Percentiles rank a stretch among this genome's conserved stretches.
Evolutionary conservation across 2,113 vertebrate species (phyloP).

Genomic region (Xiphophorus hellerii): DNA sequence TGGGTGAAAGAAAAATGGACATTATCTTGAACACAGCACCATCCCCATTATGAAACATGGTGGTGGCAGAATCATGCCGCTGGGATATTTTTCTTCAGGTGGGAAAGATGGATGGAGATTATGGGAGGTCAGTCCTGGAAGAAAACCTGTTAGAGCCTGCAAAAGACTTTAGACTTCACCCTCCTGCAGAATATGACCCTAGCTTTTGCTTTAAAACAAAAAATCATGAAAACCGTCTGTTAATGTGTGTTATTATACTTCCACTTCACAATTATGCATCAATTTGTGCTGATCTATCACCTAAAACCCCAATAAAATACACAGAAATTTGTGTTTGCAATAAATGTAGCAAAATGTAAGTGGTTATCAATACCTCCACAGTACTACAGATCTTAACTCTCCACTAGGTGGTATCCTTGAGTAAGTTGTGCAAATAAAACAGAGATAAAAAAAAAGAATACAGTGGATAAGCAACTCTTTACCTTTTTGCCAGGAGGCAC

Average conservation of each 20-base stretch:
- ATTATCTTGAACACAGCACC: too few relatives aligned
- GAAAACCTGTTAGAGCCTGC: neutral
- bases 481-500: slow-evolving; percentile 99
- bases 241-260: neutral
- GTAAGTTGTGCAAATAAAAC: slow-evolving; percentile 6
- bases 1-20: too few relatives aligned
- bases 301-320: neutral
- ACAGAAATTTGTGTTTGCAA: neutral
- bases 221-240: neutral
- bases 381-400: neutral
- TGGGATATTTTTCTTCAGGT: too few relatives aligned
- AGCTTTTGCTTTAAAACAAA: neutral
- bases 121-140: neutral
- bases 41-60: too few relatives aligned
- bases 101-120: too few relatives aligned
- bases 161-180: neutral
- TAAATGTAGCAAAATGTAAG: neutral
- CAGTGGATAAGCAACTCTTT: neutral
- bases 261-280: neutral
- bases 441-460: neutral
- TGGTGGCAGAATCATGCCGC: too few relatives aligned
- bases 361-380: neutral
- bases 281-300: neutral
- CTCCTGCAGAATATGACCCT: too few relatives aligned
- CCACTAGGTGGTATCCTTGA: slow-evolving; percentile 57